A percentile compares a stretch with the other conserved stretches of the same genome.
Evolutionary conservation across 53 echinoderm and acorn worm species (phyloP).

Genomic region (Echinometra lucunter): DNA sequence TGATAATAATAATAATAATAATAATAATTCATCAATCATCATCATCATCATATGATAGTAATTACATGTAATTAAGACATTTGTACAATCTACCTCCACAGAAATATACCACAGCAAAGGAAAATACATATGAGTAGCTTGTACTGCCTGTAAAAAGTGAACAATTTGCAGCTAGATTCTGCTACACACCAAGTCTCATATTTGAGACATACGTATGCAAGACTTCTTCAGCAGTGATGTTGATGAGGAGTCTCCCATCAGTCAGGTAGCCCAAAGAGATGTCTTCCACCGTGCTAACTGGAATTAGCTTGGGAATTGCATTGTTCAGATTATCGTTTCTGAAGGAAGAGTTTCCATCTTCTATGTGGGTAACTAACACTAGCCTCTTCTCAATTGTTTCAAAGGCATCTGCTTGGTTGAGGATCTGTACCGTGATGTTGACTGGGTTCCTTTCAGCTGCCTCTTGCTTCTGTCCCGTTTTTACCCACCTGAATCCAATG

Average conservation of each 20-base stretch:
- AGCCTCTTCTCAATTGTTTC: background rate
- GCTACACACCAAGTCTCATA: no score
- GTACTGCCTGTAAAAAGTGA: no score
- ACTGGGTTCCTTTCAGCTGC: background rate
- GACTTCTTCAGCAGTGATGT: background rate
- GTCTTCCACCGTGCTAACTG: background rate
- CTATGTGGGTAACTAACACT: background rate
- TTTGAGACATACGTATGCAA: no score
- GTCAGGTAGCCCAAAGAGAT: background rate
- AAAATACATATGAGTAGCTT: no score
- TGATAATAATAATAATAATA: no score
- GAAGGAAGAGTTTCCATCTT: background rate
- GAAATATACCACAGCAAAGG: no score
- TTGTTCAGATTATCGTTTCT: background rate
- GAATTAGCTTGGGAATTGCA: background rate
- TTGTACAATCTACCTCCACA: no score
- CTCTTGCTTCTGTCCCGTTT: background rate
- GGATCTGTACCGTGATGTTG: background rate
- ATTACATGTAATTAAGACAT: no score
- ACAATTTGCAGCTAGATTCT: no score
- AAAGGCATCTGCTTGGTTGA: background rate
- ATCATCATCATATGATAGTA: no score
- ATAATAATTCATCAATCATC: no score
- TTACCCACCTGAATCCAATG: background rate
- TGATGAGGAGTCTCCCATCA: background rate